Evolutionary conservation across 2,888 invertebrate species (phyloP).

Genomic region (Monopis laevigella): DNA sequence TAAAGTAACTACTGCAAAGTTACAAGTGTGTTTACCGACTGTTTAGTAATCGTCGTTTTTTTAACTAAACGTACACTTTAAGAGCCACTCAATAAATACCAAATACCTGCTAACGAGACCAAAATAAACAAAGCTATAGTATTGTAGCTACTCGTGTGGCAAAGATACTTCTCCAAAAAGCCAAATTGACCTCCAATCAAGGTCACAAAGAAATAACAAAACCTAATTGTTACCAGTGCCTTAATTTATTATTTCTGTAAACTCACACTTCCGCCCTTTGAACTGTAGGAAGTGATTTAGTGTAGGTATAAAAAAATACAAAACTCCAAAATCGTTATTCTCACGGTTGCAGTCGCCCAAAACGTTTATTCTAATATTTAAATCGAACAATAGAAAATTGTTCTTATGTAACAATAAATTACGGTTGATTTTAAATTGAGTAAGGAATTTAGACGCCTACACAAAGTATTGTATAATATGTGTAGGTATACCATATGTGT

Average conservation of each 20-base stretch:
- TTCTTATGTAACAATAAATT: not conserved
- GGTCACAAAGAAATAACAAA: constrained; percentile 34
- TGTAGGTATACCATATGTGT: too few species aligned
- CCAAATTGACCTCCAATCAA: constrained; percentile 46
- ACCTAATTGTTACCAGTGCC: constrained; percentile 20
- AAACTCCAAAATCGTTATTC: constrained; percentile 46
- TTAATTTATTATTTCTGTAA: constrained; percentile 58
- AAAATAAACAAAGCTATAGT: constrained; percentile 43
- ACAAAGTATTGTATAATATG: too few species aligned
- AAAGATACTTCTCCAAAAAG: constrained; percentile 32
- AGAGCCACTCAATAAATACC: constrained; percentile 49
- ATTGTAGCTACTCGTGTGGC: constrained; percentile 40
- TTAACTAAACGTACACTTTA: too few species aligned
- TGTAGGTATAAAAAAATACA: constrained; percentile 49
- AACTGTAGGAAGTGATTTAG: constrained; percentile 62
- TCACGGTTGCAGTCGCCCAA: constrained; percentile 43
- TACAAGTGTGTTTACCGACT: too few species aligned
- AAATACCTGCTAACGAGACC: constrained; percentile 37
- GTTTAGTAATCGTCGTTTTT: too few species aligned
- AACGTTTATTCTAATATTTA: not conserved
- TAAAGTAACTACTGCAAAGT: too few species aligned
- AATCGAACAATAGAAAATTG: not conserved
- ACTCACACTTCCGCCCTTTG: constrained; percentile 60
- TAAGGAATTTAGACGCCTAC: too few species aligned
- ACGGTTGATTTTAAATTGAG: too few species aligned